Percentiles rank a stretch among this genome's conserved stretches.
Conservation (phyloP, 1,140 invertebrate species). For the Cydia strobilella region DNA sequence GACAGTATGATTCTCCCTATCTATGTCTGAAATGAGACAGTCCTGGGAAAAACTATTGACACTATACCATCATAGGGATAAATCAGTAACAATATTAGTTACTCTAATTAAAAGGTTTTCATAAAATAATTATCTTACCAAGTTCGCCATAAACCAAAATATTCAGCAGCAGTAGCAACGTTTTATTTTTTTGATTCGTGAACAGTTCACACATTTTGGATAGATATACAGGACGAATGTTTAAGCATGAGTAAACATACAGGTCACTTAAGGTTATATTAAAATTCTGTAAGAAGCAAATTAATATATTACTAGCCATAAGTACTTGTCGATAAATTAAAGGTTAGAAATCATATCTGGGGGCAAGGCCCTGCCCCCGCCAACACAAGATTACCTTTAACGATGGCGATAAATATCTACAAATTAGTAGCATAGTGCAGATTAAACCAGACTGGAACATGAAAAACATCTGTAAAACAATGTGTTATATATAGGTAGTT, state of each 20-base stretch:
- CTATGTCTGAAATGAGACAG: too few relatives aligned
- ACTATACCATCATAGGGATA: too few relatives aligned
- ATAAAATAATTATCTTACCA: slow-evolving; percentile 37
- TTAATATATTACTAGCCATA: neutral
- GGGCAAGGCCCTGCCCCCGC: too few relatives aligned
- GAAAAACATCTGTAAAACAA: slow-evolving; percentile 54
- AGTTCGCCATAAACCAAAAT: slow-evolving; percentile 46
- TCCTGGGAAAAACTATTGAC: too few relatives aligned
- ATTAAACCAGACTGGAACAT: slow-evolving; percentile 61
- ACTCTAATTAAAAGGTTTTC: too few relatives aligned
- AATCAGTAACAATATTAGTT: too few relatives aligned
- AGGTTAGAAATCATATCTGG: neutral
- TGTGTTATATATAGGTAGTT: neutral
- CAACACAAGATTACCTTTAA: slow-evolving; percentile 44
- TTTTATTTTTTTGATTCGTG: slow-evolving; percentile 50
- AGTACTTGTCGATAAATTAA: neutral
- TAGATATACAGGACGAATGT: slow-evolving; percentile 52
- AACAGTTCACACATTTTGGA: slow-evolving; percentile 56
- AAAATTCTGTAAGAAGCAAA: neutral
- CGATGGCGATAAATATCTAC: slow-evolving; percentile 54
- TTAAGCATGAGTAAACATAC: slow-evolving; percentile 51
- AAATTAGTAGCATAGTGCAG: slow-evolving; percentile 54
- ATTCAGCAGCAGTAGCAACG: slow-evolving; percentile 44
- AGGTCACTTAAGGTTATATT: slow-evolving; percentile 46
- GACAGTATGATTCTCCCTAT: too few relatives aligned